phyloP scores from a whole-genome alignment of 2,113 vertebrate genomes.

The Tetrao urogallus region DNA sequence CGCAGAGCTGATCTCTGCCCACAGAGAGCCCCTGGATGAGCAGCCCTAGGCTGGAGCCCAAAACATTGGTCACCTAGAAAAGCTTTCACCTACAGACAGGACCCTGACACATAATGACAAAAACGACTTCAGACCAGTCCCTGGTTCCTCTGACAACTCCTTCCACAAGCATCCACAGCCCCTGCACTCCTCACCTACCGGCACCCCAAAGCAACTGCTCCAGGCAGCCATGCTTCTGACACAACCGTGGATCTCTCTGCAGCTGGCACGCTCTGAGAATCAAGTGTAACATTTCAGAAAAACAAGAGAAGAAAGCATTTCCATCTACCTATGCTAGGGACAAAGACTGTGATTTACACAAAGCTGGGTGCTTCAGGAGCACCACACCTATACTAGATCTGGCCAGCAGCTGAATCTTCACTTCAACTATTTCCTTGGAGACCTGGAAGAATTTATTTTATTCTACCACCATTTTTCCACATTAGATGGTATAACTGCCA shows the following conservation, averaged over 20 bases:
- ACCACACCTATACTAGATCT: not conserved
- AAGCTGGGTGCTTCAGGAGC: not conserved
- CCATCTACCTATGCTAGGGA: not conserved
- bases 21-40: not conserved
- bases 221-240: not conserved
- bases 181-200: not conserved
- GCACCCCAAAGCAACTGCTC: accelerated
- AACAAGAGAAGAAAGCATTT: not conserved
- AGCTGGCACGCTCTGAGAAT: not conserved
- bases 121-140: not conserved
- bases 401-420: not conserved
- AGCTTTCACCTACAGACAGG: not conserved
- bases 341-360: not conserved
- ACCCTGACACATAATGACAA: not conserved
- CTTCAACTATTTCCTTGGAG: not conserved
- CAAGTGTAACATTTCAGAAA: not conserved
- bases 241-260: not conserved
- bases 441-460: not conserved
- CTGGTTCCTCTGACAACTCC: not conserved
- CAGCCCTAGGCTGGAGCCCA: not conserved
- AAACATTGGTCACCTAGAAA: not conserved
- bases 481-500: not conserved
- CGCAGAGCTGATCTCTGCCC: too few species aligned
- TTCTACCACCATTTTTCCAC: not conserved
- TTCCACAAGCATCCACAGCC: not conserved